These are phyloP conservation scores for Erpobdella octoculata DNA, from an alignment of 2,888 invertebrate genomes.

Conservation along the genomic window DNA sequence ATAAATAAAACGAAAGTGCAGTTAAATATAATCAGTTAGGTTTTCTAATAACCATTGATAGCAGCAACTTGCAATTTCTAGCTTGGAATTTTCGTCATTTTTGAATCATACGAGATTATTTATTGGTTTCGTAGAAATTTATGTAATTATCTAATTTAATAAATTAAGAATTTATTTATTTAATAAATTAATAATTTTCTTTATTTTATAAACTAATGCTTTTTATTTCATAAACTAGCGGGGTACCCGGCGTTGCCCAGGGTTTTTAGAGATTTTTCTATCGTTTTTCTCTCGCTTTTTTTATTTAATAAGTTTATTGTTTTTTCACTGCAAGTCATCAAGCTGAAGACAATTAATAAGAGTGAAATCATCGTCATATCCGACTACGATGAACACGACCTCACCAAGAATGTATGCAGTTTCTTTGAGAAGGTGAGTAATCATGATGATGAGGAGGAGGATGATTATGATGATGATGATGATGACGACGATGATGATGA, in stretches of 20 bases:
- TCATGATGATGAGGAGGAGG: no score
- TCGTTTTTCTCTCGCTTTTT: no score
- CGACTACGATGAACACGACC: background rate
- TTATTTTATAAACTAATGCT: background rate
- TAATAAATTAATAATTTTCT: background rate
- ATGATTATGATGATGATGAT: conserved; percentile 5
- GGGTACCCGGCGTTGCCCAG: no score
- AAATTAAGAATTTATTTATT: background rate
- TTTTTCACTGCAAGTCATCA: background rate
- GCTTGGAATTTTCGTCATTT: no score
- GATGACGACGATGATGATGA: background rate
- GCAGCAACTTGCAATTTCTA: no score
- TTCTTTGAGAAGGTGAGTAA: conserved; percentile 3
- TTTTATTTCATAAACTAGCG: background rate
- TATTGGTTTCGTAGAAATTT: no score
- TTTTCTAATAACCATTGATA: no score
- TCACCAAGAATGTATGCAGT: background rate
- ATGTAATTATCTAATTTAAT: background rate
- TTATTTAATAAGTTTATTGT: no score
- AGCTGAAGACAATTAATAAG: background rate
- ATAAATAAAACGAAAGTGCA: no score
- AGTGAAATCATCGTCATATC: background rate
- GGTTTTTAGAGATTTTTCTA: no score
- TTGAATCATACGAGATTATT: no score
- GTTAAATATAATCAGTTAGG: no score